These are phyloP conservation scores for Homarus gammarus DNA, from an alignment of 2,888 invertebrate genomes.

Conservation along the genomic window DNA sequence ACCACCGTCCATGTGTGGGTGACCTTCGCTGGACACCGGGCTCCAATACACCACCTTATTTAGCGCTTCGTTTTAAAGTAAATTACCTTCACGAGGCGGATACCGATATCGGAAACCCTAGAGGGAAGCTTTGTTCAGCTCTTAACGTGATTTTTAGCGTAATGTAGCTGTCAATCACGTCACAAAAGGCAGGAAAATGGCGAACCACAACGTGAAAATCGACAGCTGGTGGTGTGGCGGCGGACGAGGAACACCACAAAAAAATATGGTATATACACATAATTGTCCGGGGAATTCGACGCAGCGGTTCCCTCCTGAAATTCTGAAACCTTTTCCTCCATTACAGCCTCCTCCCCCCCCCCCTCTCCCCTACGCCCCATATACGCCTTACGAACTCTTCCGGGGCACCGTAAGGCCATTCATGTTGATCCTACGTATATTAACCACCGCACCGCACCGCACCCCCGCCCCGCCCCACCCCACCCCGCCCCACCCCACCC, in stretches of 20 bases:
- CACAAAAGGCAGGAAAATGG: slow-evolving; percentile 43
- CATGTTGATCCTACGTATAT: not conserved
- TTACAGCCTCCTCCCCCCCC: not conserved
- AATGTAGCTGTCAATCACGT: slow-evolving; percentile 42
- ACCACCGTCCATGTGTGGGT: too few relatives aligned
- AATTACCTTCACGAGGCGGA: slow-evolving; percentile 25
- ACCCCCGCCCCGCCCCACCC: not conserved
- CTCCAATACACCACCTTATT: not conserved
- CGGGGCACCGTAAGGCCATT: not conserved
- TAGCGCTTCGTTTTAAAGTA: not conserved
- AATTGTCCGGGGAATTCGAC: not conserved
- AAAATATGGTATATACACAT: not conserved
- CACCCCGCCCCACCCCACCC: not conserved
- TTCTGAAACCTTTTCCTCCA: not conserved
- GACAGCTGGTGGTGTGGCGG: slow-evolving; percentile 1
- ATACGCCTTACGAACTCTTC: not conserved
- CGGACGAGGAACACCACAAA: not conserved
- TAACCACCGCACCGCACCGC: not conserved
- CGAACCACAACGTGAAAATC: not conserved
- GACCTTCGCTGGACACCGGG: too few relatives aligned
- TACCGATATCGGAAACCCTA: slow-evolving; percentile 32
- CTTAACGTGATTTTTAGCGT: slow-evolving; percentile 24
- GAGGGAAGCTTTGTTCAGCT: slow-evolving; percentile 20
- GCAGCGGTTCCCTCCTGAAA: not conserved
- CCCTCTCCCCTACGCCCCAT: slow-evolving; percentile 4